A percentile compares a stretch with the other conserved stretches of the same genome.
Evolutionary conservation across 2,888 invertebrate genomes (phyloP).

Genomic region (Cepaea hortensis): DNA sequence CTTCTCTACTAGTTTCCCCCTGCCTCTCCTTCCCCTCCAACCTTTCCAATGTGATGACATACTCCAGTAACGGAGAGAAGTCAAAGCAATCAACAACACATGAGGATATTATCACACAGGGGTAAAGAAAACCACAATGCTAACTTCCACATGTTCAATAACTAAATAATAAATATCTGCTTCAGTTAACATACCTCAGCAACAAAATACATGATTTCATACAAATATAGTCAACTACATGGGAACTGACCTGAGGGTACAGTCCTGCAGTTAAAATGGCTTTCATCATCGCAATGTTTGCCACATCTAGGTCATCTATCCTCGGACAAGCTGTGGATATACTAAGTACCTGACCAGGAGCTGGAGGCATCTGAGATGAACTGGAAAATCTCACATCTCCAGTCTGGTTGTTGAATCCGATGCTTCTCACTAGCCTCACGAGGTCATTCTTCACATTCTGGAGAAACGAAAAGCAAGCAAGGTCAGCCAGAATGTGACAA

Average conservation of each 20-base stretch:
- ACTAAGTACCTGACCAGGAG: constrained; percentile 57
- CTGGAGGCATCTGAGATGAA: constrained; percentile 22
- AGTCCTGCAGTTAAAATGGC: constrained; percentile 91
- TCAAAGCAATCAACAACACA: too few relatives aligned
- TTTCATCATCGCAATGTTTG: constrained; percentile 68
- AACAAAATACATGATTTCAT: neutral
- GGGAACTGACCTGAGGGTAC: constrained; percentile 86
- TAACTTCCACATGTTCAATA: too few relatives aligned
- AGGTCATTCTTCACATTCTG: constrained; percentile 72
- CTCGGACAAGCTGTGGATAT: constrained; percentile 56
- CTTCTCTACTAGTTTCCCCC: too few relatives aligned
- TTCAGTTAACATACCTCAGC: neutral
- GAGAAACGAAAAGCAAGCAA: constrained; percentile 47
- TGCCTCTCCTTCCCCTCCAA: too few relatives aligned
- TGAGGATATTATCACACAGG: too few relatives aligned
- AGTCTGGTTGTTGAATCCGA: constrained; percentile 60
- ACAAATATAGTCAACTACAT: too few relatives aligned
- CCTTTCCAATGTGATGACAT: too few relatives aligned
- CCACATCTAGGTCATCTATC: constrained; percentile 57
- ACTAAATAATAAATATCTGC: too few relatives aligned
- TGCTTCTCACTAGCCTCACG: constrained; percentile 64
- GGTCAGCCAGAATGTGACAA: neutral
- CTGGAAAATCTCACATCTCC: neutral
- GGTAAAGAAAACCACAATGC: too few relatives aligned
- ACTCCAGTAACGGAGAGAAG: too few relatives aligned